phyloP scores from a whole-genome alignment of 1,140 invertebrate genomes.

The Proctacanthus coquilletti region DNA sequence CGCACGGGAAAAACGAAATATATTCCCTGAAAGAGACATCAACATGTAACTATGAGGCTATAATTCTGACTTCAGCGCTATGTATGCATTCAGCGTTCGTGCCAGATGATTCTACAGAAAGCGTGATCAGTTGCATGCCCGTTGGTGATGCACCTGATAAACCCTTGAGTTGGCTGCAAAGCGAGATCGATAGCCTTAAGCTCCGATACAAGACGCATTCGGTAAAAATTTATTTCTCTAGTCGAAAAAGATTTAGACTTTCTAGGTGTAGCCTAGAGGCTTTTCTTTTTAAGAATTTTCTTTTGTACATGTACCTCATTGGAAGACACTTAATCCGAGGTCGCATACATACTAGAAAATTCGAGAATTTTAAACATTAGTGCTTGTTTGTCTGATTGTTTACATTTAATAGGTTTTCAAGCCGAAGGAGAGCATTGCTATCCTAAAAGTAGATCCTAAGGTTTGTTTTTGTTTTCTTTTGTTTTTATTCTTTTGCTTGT shows the following conservation, averaged over 20 bases:
- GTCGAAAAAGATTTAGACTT: too few species aligned
- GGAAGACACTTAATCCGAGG: too few species aligned
- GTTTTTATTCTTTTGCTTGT: too few species aligned
- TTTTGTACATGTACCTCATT: too few species aligned
- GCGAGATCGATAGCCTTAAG: slow-evolving; percentile 57
- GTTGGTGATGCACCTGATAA: slow-evolving; percentile 50
- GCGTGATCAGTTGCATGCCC: slow-evolving; percentile 66
- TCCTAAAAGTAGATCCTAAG: slow-evolving; percentile 43
- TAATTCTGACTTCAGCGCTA: slow-evolving; percentile 68
- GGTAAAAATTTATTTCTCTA: too few species aligned
- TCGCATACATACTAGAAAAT: too few species aligned
- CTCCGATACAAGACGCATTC: slow-evolving; percentile 41
- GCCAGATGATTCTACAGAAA: slow-evolving; percentile 61
- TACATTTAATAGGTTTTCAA: slow-evolving; percentile 41
- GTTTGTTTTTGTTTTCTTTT: slow-evolving; percentile 7
- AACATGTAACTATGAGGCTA: slow-evolving; percentile 86
- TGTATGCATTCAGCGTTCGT: slow-evolving; percentile 83
- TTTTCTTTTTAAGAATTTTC: too few species aligned
- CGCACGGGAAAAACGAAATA: slow-evolving; percentile 76
- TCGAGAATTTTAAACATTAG: too few species aligned
- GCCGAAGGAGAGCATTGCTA: slow-evolving; percentile 37
- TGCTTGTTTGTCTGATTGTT: too few species aligned
- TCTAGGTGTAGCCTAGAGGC: too few species aligned
- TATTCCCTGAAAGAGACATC: slow-evolving; percentile 85
- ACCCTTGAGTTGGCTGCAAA: slow-evolving; percentile 52